Evolutionary conservation across 1,140 invertebrate genomes (phyloP), one percentile per base, ranked within the genome.

Genomic region (Aleiodes sp.): DNA sequence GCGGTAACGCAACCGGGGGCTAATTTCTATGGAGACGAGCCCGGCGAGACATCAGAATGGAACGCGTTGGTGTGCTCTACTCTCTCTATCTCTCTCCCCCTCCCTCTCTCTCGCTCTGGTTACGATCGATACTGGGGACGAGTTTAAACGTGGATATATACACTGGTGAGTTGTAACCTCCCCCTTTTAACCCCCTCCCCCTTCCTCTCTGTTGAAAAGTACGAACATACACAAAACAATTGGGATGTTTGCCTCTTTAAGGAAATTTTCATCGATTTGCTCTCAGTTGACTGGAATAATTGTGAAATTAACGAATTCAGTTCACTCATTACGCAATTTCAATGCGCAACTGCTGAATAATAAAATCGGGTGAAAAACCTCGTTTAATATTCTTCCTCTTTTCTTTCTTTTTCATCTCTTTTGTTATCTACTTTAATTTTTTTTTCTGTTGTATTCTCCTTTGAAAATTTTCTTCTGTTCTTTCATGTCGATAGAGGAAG

Each of bases 21-120:
- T 68, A 73, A 70, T 73, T 71, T 70, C 69, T 70, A 73, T 68
- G 35, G 64, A 70, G 65, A 73, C 68, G 62, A 57, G 56, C 63
- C 66, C 43, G 70, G 62, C 70, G 60, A 71, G 62, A 71, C 70
- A 61, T 63, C 61, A 68, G 59, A 67, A 67, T 64, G 70, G 28
- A 67, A 41, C 60, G 35, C 37, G 66, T 65, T 29, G 3, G 21
- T 24, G 59, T 29, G 31, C 29, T 31, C 43, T 59, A 35, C 26
- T 31, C 31, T 37, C 46, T 29, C 26, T n/a, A n/a, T n/a, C n/a
- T 8, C 28, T 28, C 31, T 26, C 65, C 33, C 65, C 43, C 33
- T 52, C 46, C 24, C 26, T n/a, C n/a, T n/a, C n/a, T 8, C 28
- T 28, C 31, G 21, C 65, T 52, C 65, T 26, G n/a, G 21, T 29